phyloP scores from a whole-genome alignment of 2,888 invertebrate genomes.

The Tholera decimalis region DNA sequence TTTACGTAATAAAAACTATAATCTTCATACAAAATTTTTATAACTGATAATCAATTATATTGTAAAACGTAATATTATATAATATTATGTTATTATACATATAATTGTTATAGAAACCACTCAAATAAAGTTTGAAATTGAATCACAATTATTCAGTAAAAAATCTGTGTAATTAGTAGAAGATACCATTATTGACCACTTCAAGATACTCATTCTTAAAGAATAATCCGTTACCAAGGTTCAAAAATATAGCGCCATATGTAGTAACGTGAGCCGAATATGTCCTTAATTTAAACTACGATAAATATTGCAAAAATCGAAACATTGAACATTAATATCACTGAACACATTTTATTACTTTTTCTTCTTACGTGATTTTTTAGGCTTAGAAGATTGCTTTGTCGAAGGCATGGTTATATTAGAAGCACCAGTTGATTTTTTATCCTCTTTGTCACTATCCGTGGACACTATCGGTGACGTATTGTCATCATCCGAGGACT shows the following conservation, averaged over 20 bases:
- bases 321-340: conserved; percentile 72
- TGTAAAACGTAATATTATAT: conserved; percentile 20
- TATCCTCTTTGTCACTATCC: conserved; percentile 91
- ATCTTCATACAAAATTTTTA: neutral
- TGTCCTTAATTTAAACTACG: conserved; percentile 70
- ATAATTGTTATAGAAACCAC: conserved; percentile 27
- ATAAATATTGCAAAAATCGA: conserved; percentile 75
- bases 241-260: conserved; percentile 17
- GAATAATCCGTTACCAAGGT: conserved; percentile 6
- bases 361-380: conserved; percentile 92
- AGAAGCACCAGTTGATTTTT: conserved; percentile 81
- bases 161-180: conserved; percentile 3
- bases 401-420: conserved; percentile 79
- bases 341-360: conserved; percentile 89
- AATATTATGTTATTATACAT: conserved; percentile 47
- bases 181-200: neutral
- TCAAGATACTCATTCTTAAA: conserved; percentile 18
- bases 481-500: conserved; percentile 92
- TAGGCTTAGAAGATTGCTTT: conserved; percentile 87
- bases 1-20: conserved; percentile 7
- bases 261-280: conserved; percentile 59
- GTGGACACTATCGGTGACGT: conserved; percentile 88
- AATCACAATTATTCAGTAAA: conserved; percentile 17
- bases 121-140: conserved; percentile 2
- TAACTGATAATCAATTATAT: conserved; percentile 12